Conservation (phyloP, 2,888 invertebrate genomes). For the Caenorhabditis becei region DNA sequence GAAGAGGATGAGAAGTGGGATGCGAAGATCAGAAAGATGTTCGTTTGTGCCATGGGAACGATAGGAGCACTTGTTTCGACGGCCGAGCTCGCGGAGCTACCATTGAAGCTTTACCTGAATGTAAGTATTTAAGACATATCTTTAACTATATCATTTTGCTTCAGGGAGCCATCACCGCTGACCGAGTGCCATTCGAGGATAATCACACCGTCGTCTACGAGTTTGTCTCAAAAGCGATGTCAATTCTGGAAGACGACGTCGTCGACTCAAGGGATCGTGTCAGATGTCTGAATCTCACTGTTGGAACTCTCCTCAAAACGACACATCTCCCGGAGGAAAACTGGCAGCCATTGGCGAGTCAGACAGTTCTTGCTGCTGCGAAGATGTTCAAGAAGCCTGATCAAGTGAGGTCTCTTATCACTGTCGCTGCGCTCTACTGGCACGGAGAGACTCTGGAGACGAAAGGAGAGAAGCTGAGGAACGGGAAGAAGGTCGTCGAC, state of each 20-base stretch:
- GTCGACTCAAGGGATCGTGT: conserved; percentile 70
- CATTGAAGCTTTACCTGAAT: conserved; percentile 90
- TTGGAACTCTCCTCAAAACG: conserved; percentile 63
- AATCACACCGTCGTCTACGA: conserved; percentile 98
- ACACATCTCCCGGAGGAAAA: conserved; percentile 88
- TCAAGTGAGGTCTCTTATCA: conserved; percentile 88
- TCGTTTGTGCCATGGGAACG: conserved; percentile 97
- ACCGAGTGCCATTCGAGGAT: conserved; percentile 88
- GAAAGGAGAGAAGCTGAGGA: conserved; percentile 85
- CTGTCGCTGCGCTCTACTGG: conserved; percentile 94
- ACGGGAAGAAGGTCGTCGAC: conserved; percentile 92
- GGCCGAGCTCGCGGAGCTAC: conserved; percentile 94
- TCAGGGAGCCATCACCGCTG: conserved; percentile 91
- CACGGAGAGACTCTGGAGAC: conserved; percentile 81
- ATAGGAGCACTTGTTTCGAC: conserved; percentile 92
- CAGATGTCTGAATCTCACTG: conserved; percentile 65
- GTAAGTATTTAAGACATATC: conserved; percentile 43
- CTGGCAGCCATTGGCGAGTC: conserved; percentile 95
- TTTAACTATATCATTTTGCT: conserved; percentile 26
- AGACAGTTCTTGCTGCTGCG: conserved; percentile 95
- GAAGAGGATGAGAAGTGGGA: conserved; percentile 91
- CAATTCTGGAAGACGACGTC: conserved; percentile 72
- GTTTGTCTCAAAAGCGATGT: conserved; percentile 86
- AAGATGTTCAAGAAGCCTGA: conserved; percentile 95
- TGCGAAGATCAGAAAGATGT: conserved; percentile 97